These are phyloP conservation scores for Cyphotilapia sp. DNA, from an alignment of 2,113 vertebrate species.

Conservation along the genomic window DNA sequence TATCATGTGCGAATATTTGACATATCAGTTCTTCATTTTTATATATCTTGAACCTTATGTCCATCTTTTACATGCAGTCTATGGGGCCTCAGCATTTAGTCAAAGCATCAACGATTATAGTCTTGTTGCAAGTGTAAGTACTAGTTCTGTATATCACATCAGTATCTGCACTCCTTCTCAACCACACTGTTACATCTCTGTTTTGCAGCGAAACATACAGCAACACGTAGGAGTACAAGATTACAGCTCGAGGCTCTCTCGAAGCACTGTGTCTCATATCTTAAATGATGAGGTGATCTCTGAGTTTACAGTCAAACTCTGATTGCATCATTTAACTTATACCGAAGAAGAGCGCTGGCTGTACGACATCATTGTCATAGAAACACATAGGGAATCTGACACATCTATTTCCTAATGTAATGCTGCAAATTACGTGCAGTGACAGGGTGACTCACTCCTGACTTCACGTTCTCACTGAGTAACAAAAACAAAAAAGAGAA, in stretches of 20 bases:
- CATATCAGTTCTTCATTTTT: background rate
- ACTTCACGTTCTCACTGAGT: background rate
- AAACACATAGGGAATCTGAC: background rate
- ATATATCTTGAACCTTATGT: fast-evolving
- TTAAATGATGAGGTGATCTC: background rate
- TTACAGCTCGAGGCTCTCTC: background rate
- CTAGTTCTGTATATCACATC: background rate
- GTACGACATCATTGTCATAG: background rate
- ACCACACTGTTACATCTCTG: background rate
- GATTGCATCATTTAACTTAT: background rate
- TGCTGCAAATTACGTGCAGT: background rate
- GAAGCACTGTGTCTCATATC: background rate
- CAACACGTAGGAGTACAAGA: background rate
- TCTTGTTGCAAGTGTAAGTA: background rate
- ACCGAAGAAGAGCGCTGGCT: background rate
- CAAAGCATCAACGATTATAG: background rate
- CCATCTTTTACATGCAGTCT: background rate
- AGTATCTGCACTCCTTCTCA: background rate
- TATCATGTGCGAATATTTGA: fast-evolving
- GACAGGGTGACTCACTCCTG: background rate
- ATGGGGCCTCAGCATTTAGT: background rate
- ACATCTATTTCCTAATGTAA: background rate
- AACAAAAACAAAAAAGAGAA: background rate
- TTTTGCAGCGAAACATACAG: fast-evolving
- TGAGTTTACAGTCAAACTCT: background rate